These are phyloP conservation scores for Styela plicata DNA, from an alignment of 23 tunicate genomes.

Conservation along the genomic window DNA sequence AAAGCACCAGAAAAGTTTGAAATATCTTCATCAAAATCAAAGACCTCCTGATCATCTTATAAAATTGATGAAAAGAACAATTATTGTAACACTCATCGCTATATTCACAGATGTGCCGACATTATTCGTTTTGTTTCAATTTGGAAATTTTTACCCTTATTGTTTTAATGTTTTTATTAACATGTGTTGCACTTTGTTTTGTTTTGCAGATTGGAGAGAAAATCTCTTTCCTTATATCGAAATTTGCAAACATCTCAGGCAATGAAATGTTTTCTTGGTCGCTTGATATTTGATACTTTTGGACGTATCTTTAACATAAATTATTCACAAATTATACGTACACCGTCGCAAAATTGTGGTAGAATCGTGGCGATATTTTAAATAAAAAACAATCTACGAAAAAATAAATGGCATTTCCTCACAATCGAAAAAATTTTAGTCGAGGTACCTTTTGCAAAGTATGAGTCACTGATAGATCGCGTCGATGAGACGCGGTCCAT, in stretches of 20 bases:
- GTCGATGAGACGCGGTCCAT: no score
- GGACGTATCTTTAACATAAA: no score
- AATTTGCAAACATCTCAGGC: not conserved
- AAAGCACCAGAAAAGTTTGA: not conserved
- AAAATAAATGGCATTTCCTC: no score
- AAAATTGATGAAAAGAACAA: not conserved
- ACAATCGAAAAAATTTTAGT: no score
- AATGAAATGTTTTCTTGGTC: no score
- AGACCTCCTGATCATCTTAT: not conserved
- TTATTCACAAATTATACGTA: no score
- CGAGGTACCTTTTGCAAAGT: no score
- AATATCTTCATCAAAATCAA: not conserved
- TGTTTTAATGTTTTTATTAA: not conserved
- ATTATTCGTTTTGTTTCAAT: not conserved
- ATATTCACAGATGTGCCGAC: not conserved
- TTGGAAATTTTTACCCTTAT: not conserved
- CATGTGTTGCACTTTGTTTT: not conserved
- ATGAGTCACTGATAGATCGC: no score
- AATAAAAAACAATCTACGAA: no score
- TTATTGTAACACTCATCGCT: not conserved
- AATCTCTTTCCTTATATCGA: not conserved
- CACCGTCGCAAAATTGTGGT: no score
- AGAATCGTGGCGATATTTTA: no score
- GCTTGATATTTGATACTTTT: no score
- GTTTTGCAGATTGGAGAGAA: not conserved